Evolutionary conservation across 2,888 invertebrate genomes (phyloP).

Genomic region (Frankliniella fusca): DNA sequence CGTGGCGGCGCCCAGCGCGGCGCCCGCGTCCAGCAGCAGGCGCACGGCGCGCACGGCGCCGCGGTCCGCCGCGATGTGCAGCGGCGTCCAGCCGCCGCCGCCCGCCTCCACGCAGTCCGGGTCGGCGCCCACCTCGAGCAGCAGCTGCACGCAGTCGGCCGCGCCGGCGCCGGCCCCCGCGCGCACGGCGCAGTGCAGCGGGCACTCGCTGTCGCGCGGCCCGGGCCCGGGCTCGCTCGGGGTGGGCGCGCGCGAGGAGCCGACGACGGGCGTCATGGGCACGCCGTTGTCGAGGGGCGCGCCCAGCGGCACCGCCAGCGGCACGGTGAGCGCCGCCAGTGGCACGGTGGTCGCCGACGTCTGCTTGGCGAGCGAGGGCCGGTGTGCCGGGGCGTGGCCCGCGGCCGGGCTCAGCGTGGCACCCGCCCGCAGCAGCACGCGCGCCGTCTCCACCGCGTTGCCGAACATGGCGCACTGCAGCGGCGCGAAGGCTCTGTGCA

Average conservation of each 20-base stretch:
- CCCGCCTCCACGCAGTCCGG: constrained; percentile 70
- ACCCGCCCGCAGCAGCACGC: constrained; percentile 67
- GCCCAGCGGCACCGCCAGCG: constrained; percentile 1
- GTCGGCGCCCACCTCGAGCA: constrained; percentile 70
- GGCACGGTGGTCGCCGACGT: background rate
- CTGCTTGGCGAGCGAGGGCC: background rate
- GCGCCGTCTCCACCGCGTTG: constrained; percentile 74
- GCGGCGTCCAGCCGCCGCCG: constrained; percentile 63
- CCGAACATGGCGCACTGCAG: constrained; percentile 88
- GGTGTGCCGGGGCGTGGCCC: constrained; percentile 39
- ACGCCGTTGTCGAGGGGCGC: background rate
- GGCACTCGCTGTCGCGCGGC: constrained; percentile 69
- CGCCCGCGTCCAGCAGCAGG: constrained; percentile 68
- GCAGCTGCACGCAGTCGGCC: constrained; percentile 70
- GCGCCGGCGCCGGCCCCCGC: constrained; percentile 77
- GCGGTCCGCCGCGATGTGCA: constrained; percentile 76
- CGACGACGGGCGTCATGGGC: constrained; percentile 58
- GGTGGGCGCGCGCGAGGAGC: constrained; percentile 85
- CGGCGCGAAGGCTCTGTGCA: constrained; percentile 70
- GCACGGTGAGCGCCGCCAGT: constrained; percentile 2
- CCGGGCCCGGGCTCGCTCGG: constrained; percentile 75
- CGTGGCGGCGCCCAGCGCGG: constrained; percentile 65
- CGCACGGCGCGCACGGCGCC: constrained; percentile 61
- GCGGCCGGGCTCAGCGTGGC: constrained; percentile 60
- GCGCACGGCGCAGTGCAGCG: constrained; percentile 78